Evolutionary conservation across 2,113 vertebrate genomes (phyloP).

Genomic region (Oreochromis niloticus): DNA sequence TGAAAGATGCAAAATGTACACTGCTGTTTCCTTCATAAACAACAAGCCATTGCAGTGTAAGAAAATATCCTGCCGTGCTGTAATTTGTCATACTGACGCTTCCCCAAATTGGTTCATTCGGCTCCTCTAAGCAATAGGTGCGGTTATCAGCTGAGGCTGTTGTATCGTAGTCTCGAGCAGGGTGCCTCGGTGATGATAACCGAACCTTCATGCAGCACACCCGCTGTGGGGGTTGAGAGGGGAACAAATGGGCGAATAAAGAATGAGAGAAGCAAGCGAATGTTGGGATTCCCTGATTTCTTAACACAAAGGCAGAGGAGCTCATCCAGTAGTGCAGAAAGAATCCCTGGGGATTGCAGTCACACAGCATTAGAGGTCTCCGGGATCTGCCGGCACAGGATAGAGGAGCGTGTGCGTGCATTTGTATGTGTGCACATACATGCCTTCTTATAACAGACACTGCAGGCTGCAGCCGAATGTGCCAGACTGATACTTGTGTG

Average conservation of each 20-base stretch:
- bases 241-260: constrained; percentile 18
- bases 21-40: background rate
- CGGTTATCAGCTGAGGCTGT: constrained; percentile 11
- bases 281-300: constrained; percentile 55
- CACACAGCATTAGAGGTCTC: constrained; percentile 50
- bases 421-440: background rate
- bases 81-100: constrained; percentile 11
- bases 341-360: constrained; percentile 49
- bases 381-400: background rate
- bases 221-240: background rate
- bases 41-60: background rate
- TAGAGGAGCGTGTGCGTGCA: background rate
- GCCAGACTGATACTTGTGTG: background rate
- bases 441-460: background rate
- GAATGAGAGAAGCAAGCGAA: constrained; percentile 11
- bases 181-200: constrained; percentile 23
- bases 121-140: constrained; percentile 4
- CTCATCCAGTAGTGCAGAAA: constrained; percentile 44
- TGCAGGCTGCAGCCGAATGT: background rate
- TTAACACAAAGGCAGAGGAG: background rate
- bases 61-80: background rate
- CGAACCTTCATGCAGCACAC: background rate
- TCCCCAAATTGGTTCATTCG: constrained; percentile 24
- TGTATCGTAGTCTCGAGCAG: constrained; percentile 28
- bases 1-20: background rate